Evolutionary conservation across 2,797 vertebrate species (phyloP).

Genomic region (Mus spretus): DNA sequence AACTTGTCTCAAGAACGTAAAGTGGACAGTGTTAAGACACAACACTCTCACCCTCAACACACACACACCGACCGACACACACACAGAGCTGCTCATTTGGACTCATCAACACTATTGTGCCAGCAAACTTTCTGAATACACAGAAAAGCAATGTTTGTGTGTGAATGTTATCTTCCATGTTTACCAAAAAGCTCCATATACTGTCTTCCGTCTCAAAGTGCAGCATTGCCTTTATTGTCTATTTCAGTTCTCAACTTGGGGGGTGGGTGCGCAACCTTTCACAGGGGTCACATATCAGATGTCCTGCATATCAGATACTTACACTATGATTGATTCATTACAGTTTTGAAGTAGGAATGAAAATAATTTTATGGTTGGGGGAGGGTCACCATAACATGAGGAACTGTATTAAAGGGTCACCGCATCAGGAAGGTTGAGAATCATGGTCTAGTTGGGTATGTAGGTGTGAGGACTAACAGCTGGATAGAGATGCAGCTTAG

Average conservation of each 20-base stretch:
- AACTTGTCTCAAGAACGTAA: neutral
- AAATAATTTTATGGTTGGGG: neutral
- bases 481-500: neutral
- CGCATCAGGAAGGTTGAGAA: neutral
- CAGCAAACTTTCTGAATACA: conserved; percentile 30
- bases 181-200: neutral
- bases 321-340: neutral
- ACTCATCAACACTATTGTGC: conserved; percentile 20
- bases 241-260: neutral
- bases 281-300: neutral
- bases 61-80: neutral
- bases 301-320: neutral
- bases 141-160: neutral
- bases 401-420: neutral
- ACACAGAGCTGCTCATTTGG: neutral
- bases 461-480: too few relatives aligned
- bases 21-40: neutral
- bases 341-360: too few relatives aligned
- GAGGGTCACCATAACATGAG: neutral
- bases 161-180: conserved; percentile 15
- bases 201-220: conserved; percentile 26
- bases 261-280: neutral
- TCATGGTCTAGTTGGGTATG: neutral
- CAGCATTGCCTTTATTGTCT: neutral
- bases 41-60: neutral